phyloP scores from a whole-genome alignment of 2,113 vertebrate genomes.

The Eidolon helvum region DNA sequence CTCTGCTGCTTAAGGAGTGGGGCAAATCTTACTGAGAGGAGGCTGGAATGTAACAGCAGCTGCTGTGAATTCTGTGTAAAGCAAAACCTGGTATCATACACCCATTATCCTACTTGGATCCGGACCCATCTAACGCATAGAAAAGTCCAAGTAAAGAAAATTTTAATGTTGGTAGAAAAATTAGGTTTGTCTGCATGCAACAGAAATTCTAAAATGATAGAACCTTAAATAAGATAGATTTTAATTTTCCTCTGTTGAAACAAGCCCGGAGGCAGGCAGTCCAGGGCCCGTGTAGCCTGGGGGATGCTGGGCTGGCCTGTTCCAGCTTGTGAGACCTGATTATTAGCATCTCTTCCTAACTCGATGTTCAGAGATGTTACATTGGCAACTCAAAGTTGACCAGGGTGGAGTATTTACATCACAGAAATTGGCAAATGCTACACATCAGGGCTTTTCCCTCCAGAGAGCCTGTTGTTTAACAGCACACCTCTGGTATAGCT shows the following conservation, averaged over 20 bases:
- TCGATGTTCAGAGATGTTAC: neutral
- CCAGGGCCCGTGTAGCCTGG: neutral
- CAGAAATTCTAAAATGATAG: neutral
- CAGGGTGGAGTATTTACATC: neutral
- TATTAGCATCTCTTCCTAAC: neutral
- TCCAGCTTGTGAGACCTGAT: neutral
- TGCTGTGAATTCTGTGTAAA: neutral
- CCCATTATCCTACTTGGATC: neutral
- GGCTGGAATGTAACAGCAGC: neutral
- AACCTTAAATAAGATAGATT: neutral
- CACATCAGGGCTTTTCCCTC: neutral
- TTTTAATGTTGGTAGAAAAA: neutral
- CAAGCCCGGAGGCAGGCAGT: neutral
- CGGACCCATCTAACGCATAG: neutral
- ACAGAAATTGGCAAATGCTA: neutral
- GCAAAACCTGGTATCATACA: neutral
- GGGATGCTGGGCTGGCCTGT: no score
- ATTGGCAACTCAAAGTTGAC: neutral
- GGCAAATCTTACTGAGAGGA: neutral
- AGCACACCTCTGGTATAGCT: neutral
- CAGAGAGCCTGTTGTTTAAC: neutral
- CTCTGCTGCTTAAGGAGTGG: neutral
- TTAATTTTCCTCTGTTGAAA: neutral
- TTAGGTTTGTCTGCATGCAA: neutral
- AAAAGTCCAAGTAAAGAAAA: neutral